Conservation (phyloP, 2,113 vertebrate species). For the Aplodontia rufa region DNA sequence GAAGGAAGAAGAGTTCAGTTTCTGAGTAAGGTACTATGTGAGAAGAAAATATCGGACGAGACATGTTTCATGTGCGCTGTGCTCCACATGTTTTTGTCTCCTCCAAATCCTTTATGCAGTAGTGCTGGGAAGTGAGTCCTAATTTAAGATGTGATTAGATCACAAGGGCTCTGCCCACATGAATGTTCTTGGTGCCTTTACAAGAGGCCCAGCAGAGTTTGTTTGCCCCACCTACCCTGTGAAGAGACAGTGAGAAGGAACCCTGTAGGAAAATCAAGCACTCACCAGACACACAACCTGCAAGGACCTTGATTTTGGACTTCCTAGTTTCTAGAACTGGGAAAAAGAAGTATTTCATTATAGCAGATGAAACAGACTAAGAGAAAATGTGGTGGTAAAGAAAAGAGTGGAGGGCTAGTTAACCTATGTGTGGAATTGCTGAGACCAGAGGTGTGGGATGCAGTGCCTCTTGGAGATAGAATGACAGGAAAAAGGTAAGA, state of each 20-base stretch:
- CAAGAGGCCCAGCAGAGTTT: neutral
- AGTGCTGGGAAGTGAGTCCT: neutral
- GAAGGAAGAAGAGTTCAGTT: neutral
- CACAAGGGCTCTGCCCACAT: neutral
- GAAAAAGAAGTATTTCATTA: neutral
- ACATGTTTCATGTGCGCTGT: neutral
- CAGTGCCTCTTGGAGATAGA: neutral
- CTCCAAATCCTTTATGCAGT: neutral
- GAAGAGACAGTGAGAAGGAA: neutral
- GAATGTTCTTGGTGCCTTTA: no score
- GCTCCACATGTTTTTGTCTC: neutral
- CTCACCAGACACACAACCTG: neutral
- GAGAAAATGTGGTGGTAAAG: neutral
- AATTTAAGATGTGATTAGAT: neutral
- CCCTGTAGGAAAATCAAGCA: neutral
- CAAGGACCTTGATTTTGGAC: neutral
- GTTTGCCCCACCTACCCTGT: neutral
- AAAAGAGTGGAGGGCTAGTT: neutral
- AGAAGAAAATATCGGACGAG: neutral
- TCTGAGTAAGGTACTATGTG: neutral
- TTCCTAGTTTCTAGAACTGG: neutral
- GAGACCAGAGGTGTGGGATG: neutral
- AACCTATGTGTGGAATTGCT: neutral
- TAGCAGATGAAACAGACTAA: neutral
- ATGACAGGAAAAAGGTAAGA: neutral